Evolutionary conservation across 2,888 invertebrate species (phyloP).

Genomic region (Spatulosminthurus flaviceps): DNA sequence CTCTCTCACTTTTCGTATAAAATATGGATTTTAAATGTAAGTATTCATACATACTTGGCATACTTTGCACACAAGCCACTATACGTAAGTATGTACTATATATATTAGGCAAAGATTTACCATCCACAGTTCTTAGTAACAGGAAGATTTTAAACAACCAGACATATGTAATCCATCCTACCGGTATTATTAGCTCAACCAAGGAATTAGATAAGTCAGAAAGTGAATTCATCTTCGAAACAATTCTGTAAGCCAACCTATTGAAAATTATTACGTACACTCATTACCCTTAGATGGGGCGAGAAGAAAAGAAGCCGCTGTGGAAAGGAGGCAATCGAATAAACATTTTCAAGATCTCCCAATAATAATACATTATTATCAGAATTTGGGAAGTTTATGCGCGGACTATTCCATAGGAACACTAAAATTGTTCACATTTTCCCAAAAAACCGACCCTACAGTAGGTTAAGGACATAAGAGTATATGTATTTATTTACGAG

Average conservation of each 20-base stretch:
- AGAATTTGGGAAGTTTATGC: no score
- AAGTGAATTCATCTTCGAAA: constrained; percentile 3
- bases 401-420: no score
- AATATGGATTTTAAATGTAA: no score
- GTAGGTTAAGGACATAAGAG: no score
- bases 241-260: neutral
- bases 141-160: neutral
- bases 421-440: no score
- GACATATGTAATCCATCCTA: neutral
- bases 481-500: no score
- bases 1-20: neutral
- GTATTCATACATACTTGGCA: neutral
- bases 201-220: neutral
- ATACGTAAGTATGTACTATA: neutral
- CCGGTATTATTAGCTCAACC: neutral
- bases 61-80: neutral
- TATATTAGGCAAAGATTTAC: neutral
- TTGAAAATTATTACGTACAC: neutral
- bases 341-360: no score
- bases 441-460: no score
- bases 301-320: neutral
- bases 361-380: no score
- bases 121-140: neutral
- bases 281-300: neutral
- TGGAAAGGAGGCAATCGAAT: no score